Evolutionary conservation across 2,888 invertebrate genomes (phyloP).

Genomic region (Drosophila austrosaltans): DNA sequence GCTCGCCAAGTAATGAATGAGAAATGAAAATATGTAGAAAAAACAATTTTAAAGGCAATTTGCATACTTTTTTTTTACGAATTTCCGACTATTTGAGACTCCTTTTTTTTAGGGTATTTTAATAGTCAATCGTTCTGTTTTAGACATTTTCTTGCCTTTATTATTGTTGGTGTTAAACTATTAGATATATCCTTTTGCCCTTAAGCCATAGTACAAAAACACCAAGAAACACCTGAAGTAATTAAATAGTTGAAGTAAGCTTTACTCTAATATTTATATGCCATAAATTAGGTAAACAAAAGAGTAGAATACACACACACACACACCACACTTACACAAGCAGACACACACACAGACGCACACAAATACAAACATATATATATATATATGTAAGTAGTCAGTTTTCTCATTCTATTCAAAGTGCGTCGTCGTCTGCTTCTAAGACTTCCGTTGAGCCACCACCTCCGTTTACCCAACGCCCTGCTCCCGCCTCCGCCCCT

Average conservation of each 20-base stretch:
- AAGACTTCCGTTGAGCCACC: conserved; percentile 11
- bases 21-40: too few species aligned
- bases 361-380: not conserved
- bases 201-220: conserved; percentile 22
- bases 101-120: not conserved
- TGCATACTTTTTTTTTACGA: too few species aligned
- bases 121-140: not conserved
- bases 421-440: not conserved
- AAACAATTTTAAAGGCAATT: too few species aligned
- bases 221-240: conserved; percentile 62
- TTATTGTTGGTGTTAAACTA: conserved; percentile 25
- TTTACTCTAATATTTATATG: conserved; percentile 70
- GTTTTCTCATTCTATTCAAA: not conserved
- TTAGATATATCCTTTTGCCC: conserved; percentile 9
- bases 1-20: too few species aligned
- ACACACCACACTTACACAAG: not conserved
- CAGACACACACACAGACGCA: not conserved
- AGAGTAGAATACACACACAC: conserved; percentile 23
- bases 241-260: conserved; percentile 78
- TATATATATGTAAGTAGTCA: too few species aligned
- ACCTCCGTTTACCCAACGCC: not conserved
- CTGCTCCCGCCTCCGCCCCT: not conserved
- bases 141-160: not conserved
- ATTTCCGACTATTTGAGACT: too few species aligned
- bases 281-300: conserved; percentile 75